Percentiles rank a stretch among this genome's conserved stretches.
Evolutionary conservation across 2,888 invertebrate genomes (phyloP).

Genomic region (Dryadula phaetusa): DNA sequence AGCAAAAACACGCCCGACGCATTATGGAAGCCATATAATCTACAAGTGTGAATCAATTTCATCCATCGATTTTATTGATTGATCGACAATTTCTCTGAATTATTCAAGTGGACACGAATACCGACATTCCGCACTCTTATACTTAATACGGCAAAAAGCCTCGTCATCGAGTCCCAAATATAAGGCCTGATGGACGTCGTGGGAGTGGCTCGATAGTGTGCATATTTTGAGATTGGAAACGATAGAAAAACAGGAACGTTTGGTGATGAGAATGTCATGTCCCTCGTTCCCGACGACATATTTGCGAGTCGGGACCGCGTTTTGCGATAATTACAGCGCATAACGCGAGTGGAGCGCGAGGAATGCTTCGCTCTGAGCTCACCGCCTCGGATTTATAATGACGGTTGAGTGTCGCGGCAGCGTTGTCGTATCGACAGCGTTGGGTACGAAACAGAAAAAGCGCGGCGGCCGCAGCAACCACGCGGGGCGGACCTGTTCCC

Average conservation of each 20-base stretch:
- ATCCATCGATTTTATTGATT: constrained; percentile 81
- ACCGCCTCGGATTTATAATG: constrained; percentile 81
- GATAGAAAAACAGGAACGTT: constrained; percentile 72
- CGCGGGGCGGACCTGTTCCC: constrained; percentile 73
- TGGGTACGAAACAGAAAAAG: constrained; percentile 64
- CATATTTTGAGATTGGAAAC: constrained; percentile 65
- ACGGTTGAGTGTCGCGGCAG: constrained; percentile 74
- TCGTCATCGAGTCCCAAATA: constrained; percentile 64
- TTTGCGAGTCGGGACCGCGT: constrained; percentile 80
- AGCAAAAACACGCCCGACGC: constrained; percentile 69
- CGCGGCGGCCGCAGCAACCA: constrained; percentile 67
- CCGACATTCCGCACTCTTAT: constrained; percentile 75
- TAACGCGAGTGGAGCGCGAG: constrained; percentile 76
- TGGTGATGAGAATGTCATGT: constrained; percentile 85
- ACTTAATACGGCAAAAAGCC: constrained; percentile 69
- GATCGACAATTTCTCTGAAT: constrained; percentile 81
- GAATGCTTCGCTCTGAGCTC: constrained; percentile 80
- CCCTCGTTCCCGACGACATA: constrained; percentile 82
- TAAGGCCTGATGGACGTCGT: constrained; percentile 66
- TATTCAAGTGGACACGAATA: constrained; percentile 80
- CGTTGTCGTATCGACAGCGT: constrained; percentile 69
- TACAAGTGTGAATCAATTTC: constrained; percentile 83
- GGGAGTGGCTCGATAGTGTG: constrained; percentile 68
- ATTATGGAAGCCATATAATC: constrained; percentile 76
- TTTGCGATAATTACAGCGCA: constrained; percentile 83